These are phyloP conservation scores for Calonectris borealis DNA, from an alignment of 2,113 vertebrate species.

Conservation along the genomic window DNA sequence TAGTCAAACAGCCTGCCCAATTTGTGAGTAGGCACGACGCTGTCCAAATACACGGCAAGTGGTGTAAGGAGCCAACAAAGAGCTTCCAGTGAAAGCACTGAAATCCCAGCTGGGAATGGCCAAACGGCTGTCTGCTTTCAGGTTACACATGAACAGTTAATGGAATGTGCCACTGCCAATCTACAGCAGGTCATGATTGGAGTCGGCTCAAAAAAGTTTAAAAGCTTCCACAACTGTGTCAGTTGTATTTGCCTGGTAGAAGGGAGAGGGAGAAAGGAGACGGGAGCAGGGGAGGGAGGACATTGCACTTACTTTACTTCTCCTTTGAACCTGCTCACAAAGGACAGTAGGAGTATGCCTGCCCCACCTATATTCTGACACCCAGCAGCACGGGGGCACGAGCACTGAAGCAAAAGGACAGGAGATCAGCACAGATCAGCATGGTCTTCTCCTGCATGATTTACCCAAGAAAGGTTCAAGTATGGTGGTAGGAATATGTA, in stretches of 20 bases:
- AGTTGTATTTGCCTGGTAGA: background rate
- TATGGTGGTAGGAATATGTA: background rate
- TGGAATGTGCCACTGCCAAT: background rate
- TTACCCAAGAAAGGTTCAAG: background rate
- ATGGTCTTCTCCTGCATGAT: background rate
- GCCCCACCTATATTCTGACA: background rate
- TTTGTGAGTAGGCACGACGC: background rate
- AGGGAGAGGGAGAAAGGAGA: background rate
- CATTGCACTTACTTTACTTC: background rate
- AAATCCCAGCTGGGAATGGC: background rate
- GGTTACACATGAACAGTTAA: background rate
- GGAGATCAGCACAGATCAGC: background rate
- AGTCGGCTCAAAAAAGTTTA: background rate
- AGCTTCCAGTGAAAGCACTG: background rate
- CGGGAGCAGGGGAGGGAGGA: background rate
- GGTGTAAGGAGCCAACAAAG: background rate
- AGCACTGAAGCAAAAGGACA: background rate
- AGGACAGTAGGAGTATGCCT: background rate
- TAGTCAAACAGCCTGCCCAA: background rate
- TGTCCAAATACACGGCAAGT: background rate
- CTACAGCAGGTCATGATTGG: background rate
- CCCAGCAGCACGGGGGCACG: rapidly evolving
- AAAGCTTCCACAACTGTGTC: background rate
- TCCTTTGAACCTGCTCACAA: background rate
- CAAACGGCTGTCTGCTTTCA: background rate